A percentile compares a stretch with the other conserved stretches of the same genome.
phyloP scores from a whole-genome alignment of 1,140 invertebrate genomes.

The Platorchestia sp. region DNA sequence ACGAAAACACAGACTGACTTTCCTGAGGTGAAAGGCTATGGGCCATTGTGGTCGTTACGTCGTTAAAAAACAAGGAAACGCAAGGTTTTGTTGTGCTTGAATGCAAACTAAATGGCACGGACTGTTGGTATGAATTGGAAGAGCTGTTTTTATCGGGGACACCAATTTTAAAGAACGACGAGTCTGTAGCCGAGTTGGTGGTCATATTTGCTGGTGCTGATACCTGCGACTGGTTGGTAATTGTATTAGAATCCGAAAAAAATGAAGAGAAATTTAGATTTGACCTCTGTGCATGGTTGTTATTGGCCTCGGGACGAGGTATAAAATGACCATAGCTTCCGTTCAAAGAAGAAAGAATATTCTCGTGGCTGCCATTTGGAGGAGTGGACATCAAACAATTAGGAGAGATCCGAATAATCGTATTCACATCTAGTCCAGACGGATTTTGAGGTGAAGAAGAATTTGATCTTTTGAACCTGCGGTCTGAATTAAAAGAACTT shows the following conservation, averaged over 20 bases:
- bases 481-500: conserved; percentile 60
- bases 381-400: conserved; percentile 58
- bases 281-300: conserved; percentile 56
- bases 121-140: not conserved
- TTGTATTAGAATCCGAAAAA: conserved; percentile 34
- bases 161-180: not conserved
- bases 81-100: conserved; percentile 55
- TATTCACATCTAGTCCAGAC: conserved; percentile 62
- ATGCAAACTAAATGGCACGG: not conserved
- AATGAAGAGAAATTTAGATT: conserved; percentile 60
- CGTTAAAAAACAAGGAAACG: not conserved
- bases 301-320: conserved; percentile 62
- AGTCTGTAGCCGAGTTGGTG: not conserved
- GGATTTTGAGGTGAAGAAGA: conserved; percentile 62
- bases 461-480: conserved; percentile 60
- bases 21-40: not conserved
- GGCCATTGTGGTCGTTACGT: not conserved
- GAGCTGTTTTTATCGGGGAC: conserved; percentile 4
- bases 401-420: conserved; percentile 63
- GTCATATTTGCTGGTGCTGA: not conserved
- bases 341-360: conserved; percentile 13
- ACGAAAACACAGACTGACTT: not conserved
- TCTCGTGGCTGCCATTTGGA: not conserved
- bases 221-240: not conserved
- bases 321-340: conserved; percentile 64